A percentile compares a stretch with the other conserved stretches of the same genome.
phyloP scores from a whole-genome alignment of 2,888 invertebrate species.

The Eupithecia pulchellata region DNA sequence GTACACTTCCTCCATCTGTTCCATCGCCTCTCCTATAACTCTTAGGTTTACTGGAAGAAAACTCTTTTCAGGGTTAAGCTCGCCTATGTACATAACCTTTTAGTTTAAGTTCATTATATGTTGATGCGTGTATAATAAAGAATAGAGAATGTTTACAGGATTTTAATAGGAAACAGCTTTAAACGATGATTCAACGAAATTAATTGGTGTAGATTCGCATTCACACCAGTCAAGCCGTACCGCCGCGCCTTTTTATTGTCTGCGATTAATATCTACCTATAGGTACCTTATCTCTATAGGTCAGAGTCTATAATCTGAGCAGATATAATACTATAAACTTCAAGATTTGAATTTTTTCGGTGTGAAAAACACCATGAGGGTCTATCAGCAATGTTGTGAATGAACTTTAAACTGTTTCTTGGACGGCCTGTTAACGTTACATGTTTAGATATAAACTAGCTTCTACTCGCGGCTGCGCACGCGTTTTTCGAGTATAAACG shows the following conservation, averaged over 20 bases:
- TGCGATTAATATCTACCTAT: background rate
- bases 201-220: slow-evolving; percentile 9
- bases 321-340: slow-evolving; percentile 15
- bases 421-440: background rate
- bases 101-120: no score
- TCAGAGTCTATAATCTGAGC: background rate
- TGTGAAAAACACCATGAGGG: slow-evolving; percentile 20
- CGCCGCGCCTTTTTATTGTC: slow-evolving; percentile 10
- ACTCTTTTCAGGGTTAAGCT: no score
- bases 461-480: background rate
- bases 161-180: slow-evolving; percentile 5
- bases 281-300: no score
- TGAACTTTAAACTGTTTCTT: slow-evolving; percentile 13
- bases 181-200: background rate
- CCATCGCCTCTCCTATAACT: no score
- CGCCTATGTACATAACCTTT: no score
- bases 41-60: no score
- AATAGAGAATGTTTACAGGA: background rate
- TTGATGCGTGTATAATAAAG: no score
- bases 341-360: slow-evolving; percentile 18
- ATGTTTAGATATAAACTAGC: background rate
- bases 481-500: background rate
- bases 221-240: slow-evolving; percentile 12
- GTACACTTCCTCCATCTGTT: no score
- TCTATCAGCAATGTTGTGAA: slow-evolving; percentile 15